Percentiles rank a stretch among this genome's conserved stretches.
phyloP scores from a whole-genome alignment of 2,113 vertebrate species.

The Crotalus helleri region DNA sequence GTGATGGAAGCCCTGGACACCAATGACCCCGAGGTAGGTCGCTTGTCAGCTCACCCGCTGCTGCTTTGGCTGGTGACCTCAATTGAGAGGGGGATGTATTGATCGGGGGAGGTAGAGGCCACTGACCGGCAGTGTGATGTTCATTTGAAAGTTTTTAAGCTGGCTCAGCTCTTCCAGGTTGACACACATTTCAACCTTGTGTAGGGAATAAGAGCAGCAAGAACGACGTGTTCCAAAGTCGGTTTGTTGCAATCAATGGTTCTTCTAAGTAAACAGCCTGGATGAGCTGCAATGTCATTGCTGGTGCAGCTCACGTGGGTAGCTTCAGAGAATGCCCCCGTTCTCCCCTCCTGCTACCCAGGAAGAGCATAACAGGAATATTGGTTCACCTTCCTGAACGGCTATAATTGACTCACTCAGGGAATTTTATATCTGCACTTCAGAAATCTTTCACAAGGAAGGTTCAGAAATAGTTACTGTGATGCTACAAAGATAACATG shows the following conservation, averaged over 20 bases:
- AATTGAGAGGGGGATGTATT: neutral
- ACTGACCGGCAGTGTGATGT: neutral
- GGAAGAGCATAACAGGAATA: neutral
- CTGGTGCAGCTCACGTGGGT: neutral
- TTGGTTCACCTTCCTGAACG: neutral
- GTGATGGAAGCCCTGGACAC: conserved; percentile 79
- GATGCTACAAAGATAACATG: neutral
- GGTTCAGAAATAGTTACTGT: neutral
- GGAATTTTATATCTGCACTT: neutral
- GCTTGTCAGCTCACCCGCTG: neutral
- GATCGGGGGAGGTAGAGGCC: neutral
- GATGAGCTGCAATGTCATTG: neutral
- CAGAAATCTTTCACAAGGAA: neutral
- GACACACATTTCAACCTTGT: neutral
- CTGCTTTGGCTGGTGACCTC: no score
- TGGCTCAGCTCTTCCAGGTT: neutral
- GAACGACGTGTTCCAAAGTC: neutral
- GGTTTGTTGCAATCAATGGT: neutral
- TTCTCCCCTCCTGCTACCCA: neutral
- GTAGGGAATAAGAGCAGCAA: neutral
- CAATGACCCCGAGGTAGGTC: conserved; percentile 84
- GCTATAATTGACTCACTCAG: neutral
- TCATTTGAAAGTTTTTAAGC: neutral
- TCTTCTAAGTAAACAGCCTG: neutral
- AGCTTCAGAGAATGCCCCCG: neutral